These are phyloP conservation scores for Stenopsyche tienmushanensis DNA, from an alignment of 1,140 invertebrate genomes.

Conservation along the genomic window DNA sequence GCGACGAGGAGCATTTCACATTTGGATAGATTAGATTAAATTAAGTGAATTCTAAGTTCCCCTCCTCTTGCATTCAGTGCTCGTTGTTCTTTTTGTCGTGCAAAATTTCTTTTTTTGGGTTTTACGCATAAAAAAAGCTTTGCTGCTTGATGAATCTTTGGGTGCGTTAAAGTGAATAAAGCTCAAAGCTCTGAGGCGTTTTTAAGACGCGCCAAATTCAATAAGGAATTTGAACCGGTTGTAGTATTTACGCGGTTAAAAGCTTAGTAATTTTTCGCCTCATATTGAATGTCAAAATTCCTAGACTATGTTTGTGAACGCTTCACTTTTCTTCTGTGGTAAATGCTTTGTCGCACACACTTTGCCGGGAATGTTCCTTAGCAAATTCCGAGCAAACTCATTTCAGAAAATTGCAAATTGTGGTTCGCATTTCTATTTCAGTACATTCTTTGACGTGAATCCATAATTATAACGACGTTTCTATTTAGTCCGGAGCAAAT, in stretches of 20 bases:
- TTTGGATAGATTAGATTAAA: constrained; percentile 26
- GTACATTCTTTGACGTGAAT: too few relatives aligned
- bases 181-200: too few relatives aligned
- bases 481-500: too few relatives aligned
- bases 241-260: too few relatives aligned
- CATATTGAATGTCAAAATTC: not conserved
- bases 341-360: not conserved
- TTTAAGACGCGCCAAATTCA: too few relatives aligned
- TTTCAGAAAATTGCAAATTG: not conserved
- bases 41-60: constrained; percentile 23
- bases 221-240: too few relatives aligned
- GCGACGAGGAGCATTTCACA: constrained; percentile 23
- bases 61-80: not conserved
- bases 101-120: too few relatives aligned
- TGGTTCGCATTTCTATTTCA: too few relatives aligned
- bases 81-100: too few relatives aligned
- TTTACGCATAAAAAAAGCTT: constrained; percentile 12
- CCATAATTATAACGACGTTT: too few relatives aligned
- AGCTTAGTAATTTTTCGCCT: too few relatives aligned
- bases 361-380: not conserved
- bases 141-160: not conserved
- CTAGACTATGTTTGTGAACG: not conserved
- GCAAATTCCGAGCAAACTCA: not conserved
- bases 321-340: not conserved
- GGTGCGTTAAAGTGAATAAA: too few relatives aligned